Evolutionary conservation across 2,113 vertebrate species (phyloP).

Genomic region (Toxotes chatareus): DNA sequence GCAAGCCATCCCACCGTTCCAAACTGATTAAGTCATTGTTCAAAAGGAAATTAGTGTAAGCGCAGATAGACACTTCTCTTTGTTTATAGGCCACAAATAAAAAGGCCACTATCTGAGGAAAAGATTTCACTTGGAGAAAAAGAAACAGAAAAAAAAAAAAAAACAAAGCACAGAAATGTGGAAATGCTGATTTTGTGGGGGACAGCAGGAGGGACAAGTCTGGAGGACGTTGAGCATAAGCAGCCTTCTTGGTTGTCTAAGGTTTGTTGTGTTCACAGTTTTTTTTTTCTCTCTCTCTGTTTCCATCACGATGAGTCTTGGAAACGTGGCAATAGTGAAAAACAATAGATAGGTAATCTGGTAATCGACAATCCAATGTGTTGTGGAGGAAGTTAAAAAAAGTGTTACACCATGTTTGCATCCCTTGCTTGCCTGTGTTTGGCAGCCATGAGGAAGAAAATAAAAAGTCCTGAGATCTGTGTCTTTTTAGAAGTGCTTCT

Average conservation of each 20-base stretch:
- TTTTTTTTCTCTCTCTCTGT: constrained; percentile 50
- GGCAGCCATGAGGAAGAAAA: constrained; percentile 84
- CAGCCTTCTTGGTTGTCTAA: constrained; percentile 84
- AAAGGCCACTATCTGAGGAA: constrained; percentile 84
- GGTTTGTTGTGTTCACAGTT: constrained; percentile 89
- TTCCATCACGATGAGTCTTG: constrained; percentile 80
- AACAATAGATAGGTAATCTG: constrained; percentile 63
- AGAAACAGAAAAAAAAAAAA: constrained; percentile 10
- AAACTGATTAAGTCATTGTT: constrained; percentile 75
- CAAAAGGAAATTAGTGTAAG: constrained; percentile 71
- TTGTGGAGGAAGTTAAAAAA: constrained; percentile 68
- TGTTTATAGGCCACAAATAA: constrained; percentile 83
- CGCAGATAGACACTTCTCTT: constrained; percentile 75
- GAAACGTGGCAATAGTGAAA: constrained; percentile 82
- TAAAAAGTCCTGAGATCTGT: constrained; percentile 93
- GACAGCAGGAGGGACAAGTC: constrained; percentile 53
- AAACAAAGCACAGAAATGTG: constrained; percentile 61
- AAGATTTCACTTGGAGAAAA: constrained; percentile 62
- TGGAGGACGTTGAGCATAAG: constrained; percentile 69
- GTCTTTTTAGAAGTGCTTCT: constrained; percentile 79
- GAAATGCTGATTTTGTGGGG: constrained; percentile 70
- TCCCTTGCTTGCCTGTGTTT: constrained; percentile 79
- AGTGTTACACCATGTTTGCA: constrained; percentile 71
- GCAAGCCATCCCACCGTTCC: constrained; percentile 66
- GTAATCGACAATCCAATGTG: constrained; percentile 64